Conservation (phyloP, 2,113 vertebrate species). For the Paedocypris sp. region DNA sequence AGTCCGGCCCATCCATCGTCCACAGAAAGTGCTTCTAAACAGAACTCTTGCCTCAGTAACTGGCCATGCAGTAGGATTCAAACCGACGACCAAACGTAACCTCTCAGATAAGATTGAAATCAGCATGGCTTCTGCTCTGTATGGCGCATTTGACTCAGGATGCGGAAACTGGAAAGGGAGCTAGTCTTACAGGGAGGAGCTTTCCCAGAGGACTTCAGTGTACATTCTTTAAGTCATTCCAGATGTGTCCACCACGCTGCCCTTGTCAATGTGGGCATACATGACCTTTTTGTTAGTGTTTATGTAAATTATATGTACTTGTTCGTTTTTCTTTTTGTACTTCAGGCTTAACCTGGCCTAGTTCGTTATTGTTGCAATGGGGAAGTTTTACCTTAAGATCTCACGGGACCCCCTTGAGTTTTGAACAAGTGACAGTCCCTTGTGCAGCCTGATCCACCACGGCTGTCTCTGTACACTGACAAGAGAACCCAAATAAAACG, state of each 20-base stretch:
- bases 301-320: constrained; percentile 93
- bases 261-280: constrained; percentile 17
- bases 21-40: constrained; percentile 99
- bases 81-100: constrained; percentile 40
- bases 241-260: constrained; percentile 13
- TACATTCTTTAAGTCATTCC: constrained; percentile 39
- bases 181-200: constrained; percentile 20
- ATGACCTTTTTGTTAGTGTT: constrained; percentile 63
- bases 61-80: constrained; percentile 64
- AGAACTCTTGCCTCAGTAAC: constrained; percentile 67
- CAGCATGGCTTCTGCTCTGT: constrained; percentile 82
- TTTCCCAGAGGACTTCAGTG: constrained; percentile 36
- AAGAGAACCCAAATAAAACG: constrained; percentile 36
- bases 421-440: constrained; percentile 21
- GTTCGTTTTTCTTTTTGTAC: constrained; percentile 73
- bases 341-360: constrained; percentile 82
- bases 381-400: constrained; percentile 51
- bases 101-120: constrained; percentile 56
- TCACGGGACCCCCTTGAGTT: constrained; percentile 22
- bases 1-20: constrained; percentile 95
- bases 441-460: constrained; percentile 24
- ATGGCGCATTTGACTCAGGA: constrained; percentile 82
- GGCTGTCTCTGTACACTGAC: constrained; percentile 40
- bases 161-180: constrained; percentile 74
- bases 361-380: constrained; percentile 57